Evolutionary conservation across 2,113 vertebrate genomes (phyloP).

Genomic region (Otis tarda): DNA sequence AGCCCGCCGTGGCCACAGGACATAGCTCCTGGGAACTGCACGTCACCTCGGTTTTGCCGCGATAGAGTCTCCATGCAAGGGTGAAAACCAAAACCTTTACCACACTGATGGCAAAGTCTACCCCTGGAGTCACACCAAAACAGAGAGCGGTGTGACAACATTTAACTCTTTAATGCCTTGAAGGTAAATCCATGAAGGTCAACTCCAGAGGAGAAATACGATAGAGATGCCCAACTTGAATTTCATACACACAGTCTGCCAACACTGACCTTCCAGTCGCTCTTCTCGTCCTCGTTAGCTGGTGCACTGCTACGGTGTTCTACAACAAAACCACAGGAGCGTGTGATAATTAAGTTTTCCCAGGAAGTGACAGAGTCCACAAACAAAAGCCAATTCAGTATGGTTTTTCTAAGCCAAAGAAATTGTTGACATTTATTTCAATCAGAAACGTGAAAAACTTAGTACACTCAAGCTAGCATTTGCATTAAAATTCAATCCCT

Average conservation of each 20-base stretch:
- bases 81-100: neutral
- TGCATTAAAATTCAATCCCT: neutral
- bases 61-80: neutral
- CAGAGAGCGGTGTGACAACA: neutral
- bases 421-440: neutral
- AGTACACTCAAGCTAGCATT: neutral
- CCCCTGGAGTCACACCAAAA: neutral
- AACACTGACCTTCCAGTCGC: neutral
- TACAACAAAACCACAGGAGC: neutral
- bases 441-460: neutral
- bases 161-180: neutral
- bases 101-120: neutral
- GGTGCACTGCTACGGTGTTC: neutral
- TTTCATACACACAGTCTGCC: neutral
- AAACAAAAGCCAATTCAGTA: neutral
- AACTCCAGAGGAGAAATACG: neutral
- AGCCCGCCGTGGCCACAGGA: accelerated
- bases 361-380: neutral
- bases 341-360: neutral
- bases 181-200: neutral
- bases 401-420: neutral
- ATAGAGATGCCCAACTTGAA: neutral
- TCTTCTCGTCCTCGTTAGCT: neutral
- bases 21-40: accelerated
- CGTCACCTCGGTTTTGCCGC: accelerated